Base-by-base conservation (phyloP, 53 echinoderm and acorn worm genomes). In the Echinarachnius parma region DNA sequence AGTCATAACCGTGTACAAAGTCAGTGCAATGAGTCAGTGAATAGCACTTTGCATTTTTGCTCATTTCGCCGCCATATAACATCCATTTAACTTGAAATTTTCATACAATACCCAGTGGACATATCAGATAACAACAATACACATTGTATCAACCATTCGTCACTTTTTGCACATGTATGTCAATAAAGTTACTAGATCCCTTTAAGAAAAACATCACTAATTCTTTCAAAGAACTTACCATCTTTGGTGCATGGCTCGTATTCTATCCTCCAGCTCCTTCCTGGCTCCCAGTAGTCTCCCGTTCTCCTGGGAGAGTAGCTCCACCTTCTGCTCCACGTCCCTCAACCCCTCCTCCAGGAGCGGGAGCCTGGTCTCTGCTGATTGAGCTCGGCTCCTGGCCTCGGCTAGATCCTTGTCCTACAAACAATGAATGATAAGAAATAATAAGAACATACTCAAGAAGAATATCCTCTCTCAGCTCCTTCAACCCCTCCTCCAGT, bases 251-350 rank as follows among this genome's bases (percentile, higher is more conserved):
- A 92, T 45, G 24, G 75, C 62, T 77, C 61, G 78, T 23, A 86
- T 46, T 34, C 77, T 89, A 4, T 91, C 91, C 31, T 96, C 98
- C 18, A 88, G 55, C 32, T 96, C 91, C 28, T 77, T 82, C 54
- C 19, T 85, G 3, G 53, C 66, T 57, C 63, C 78, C 29, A 52
- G 69, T 37, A 92, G 69, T 46, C 59, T 68, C 48, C 21, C 55
- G 21, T 81, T 87, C 52, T 91, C 96, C 2, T 85, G 77, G 4
- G 65, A 19, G 0, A 80, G 29, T 2, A 57, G 26, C 37, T 54
- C 78, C 64, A 65, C 77, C 48, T 61, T 83, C 24, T 82, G 74
- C 66, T 88, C 81, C 53, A 84, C 45, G 21, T 91, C 91, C 59
- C 60, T 70, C 56, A 96, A 48, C n/a, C 85, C 60, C 8, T 80